phyloP scores from a whole-genome alignment of 1,140 invertebrate genomes.

The Drosophila oshimai region DNA sequence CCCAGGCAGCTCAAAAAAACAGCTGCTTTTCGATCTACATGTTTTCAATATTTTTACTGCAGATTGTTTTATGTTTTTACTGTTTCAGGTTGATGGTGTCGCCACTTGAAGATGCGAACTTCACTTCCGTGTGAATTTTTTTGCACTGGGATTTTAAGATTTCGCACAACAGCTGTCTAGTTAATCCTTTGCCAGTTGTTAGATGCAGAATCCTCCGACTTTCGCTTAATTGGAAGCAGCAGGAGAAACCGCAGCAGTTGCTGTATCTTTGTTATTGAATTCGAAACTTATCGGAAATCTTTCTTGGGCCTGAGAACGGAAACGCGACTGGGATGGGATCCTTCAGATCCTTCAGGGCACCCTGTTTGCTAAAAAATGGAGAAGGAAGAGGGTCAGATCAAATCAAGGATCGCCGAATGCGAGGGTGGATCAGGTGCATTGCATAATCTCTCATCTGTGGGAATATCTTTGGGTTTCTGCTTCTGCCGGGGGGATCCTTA shows the following conservation, averaged over 20 bases:
- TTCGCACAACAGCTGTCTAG: constrained; percentile 39
- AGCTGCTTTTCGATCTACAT: constrained; percentile 28
- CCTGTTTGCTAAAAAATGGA: constrained; percentile 34
- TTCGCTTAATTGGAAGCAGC: constrained; percentile 43
- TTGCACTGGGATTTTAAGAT: constrained; percentile 1
- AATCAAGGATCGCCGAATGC: constrained; percentile 19
- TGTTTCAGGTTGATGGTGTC: constrained; percentile 28
- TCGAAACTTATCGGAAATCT: constrained; percentile 55
- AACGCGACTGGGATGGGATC: constrained; percentile 15
- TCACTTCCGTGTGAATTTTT: constrained; percentile 51
- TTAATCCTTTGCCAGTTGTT: constrained; percentile 56
- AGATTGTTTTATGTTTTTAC: constrained; percentile 3
- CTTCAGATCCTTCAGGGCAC: not conserved
- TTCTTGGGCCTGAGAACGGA: constrained; percentile 40
- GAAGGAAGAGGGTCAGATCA: constrained; percentile 9
- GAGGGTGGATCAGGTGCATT: constrained; percentile 59
- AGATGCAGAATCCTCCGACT: constrained; percentile 25
- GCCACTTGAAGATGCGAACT: constrained; percentile 17
- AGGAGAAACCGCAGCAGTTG: constrained; percentile 45
- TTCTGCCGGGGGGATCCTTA: not conserved
- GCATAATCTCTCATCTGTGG: constrained; percentile 48
- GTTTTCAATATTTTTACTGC: constrained; percentile 17
- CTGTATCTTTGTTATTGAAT: constrained; percentile 51
- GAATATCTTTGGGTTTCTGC: constrained; percentile 13
- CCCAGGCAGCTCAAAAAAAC: constrained; percentile 36